Base-by-base conservation (phyloP, 2,888 invertebrate genomes). In the Zaprionus obscuricornis region DNA sequence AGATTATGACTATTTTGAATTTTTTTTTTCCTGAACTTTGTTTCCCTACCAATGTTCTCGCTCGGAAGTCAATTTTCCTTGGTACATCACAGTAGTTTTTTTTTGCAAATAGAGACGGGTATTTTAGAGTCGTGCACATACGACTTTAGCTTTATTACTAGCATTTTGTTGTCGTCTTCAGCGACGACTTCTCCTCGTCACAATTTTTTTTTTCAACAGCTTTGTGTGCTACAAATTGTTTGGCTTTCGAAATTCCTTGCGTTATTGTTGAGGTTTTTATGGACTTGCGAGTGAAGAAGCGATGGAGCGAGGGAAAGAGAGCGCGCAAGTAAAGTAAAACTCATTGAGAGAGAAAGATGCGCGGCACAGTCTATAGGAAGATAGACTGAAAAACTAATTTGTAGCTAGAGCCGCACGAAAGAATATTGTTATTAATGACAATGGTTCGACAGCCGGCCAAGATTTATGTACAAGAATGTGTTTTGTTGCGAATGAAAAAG, bases 171-270 rank as follows among this genome's bases (percentile, higher is more conserved):
- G n/a, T n/a, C n/a, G n/a, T n/a, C n/a, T n/a, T n/a, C n/a, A n/a
- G n/a, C n/a, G n/a, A n/a, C n/a, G n/a, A n/a, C n/a, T n/a, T n/a
- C n/a, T n/a, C n/a, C n/a, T n/a, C n/a, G n/a, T n/a, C n/a, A n/a
- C n/a, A n/a, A n/a, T n/a, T n/a, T n/a, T n/a, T n/a, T n/a, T n/a
- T n/a, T n/a, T n/a, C n/a, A n/a, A n/a, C n/a, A n/a, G 69, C 73
- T 67, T 76, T 81, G 68, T 84, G 66, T 77, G 74, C 71, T 78
- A 74, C 82, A 82, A 79, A 79, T 79, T 81, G 85, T 82, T 74
- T 81, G 71, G 85, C 71, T 81, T 81, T 71, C 42, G 50, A 79
- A 77, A 81, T 84, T 82, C 68, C 58, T 69, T 43, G 57, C 62
- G 60, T 82, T 84, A 66, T 84, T 78, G 74, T 79, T 67, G 65